These are phyloP conservation scores for Octodonta nipae DNA, from an alignment of 2,888 invertebrate genomes.

Conservation along the genomic window DNA sequence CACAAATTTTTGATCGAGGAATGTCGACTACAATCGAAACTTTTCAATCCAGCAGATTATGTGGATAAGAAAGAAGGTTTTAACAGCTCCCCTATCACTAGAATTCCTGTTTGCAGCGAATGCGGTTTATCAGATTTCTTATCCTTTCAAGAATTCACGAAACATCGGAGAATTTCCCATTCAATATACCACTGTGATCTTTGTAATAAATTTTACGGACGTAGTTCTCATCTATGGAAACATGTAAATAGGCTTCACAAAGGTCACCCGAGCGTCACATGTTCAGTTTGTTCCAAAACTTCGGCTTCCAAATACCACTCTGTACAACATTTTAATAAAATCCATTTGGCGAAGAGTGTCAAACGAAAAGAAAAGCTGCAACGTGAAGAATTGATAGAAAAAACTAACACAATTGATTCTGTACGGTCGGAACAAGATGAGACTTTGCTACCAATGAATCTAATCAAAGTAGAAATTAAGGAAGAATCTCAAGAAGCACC, in stretches of 20 bases:
- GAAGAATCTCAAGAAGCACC: slow-evolving; percentile 19
- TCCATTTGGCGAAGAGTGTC: slow-evolving; percentile 30
- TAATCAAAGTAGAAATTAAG: slow-evolving; percentile 11
- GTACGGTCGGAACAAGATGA: slow-evolving; percentile 13
- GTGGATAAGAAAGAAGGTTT: slow-evolving; percentile 32
- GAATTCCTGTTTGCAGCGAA: slow-evolving; percentile 24
- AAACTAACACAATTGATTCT: slow-evolving; percentile 11
- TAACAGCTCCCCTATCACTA: slow-evolving; percentile 12
- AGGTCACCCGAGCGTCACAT: slow-evolving; percentile 46
- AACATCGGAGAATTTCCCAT: slow-evolving; percentile 40
- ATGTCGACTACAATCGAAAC: slow-evolving; percentile 28
- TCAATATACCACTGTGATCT: slow-evolving; percentile 46
- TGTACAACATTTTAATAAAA: slow-evolving; percentile 43
- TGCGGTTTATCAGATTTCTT: slow-evolving; percentile 30
- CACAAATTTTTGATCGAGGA: slow-evolving; percentile 39
- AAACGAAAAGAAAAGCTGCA: slow-evolving; percentile 5
- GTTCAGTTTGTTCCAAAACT: slow-evolving; percentile 44
- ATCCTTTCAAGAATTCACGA: slow-evolving; percentile 39
- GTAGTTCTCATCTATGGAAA: slow-evolving; percentile 48
- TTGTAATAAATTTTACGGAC: slow-evolving; percentile 46
- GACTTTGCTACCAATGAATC: slow-evolving; percentile 4
- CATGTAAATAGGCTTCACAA: slow-evolving; percentile 46
- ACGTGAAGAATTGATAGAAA: background rate
- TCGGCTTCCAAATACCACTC: slow-evolving; percentile 46
- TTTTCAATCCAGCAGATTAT: slow-evolving; percentile 38